These are phyloP conservation scores for Callospermophilus lateralis DNA, from an alignment of 2,113 vertebrate species.

Conservation along the genomic window DNA sequence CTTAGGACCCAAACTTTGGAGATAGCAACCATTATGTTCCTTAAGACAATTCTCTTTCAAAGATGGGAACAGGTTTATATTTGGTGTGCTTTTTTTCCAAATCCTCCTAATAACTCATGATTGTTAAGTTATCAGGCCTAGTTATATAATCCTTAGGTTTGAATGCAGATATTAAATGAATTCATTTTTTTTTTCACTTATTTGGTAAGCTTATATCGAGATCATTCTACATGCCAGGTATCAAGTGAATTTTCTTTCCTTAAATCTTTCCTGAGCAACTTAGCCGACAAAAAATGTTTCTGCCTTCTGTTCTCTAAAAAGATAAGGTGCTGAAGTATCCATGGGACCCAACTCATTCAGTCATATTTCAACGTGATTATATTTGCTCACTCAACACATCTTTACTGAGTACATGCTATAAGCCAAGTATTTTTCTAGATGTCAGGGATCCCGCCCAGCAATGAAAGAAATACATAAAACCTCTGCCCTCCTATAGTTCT, in stretches of 20 bases:
- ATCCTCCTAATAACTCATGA: background rate
- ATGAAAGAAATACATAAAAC: background rate
- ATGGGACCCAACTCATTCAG: background rate
- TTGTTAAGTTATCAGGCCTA: background rate
- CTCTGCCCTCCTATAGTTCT: background rate
- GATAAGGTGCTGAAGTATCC: background rate
- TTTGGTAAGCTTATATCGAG: background rate
- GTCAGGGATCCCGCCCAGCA: background rate
- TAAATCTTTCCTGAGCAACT: background rate
- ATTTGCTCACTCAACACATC: background rate
- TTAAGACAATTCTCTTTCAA: conserved; percentile 17
- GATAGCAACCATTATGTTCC: background rate
- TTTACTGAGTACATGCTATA: background rate
- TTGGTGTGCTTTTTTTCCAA: background rate
- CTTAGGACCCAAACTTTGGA: background rate
- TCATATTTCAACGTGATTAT: background rate
- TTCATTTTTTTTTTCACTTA: background rate
- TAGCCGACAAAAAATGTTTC: background rate
- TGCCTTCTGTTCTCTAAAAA: background rate
- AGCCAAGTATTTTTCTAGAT: background rate
- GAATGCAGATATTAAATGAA: background rate
- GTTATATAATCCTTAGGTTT: background rate
- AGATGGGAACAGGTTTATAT: background rate
- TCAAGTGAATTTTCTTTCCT: background rate
- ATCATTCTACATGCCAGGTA: background rate